Percentiles rank a stretch among this genome's conserved stretches.
Conservation (phyloP, 2,888 invertebrate genomes). For the Theretra japonica region DNA sequence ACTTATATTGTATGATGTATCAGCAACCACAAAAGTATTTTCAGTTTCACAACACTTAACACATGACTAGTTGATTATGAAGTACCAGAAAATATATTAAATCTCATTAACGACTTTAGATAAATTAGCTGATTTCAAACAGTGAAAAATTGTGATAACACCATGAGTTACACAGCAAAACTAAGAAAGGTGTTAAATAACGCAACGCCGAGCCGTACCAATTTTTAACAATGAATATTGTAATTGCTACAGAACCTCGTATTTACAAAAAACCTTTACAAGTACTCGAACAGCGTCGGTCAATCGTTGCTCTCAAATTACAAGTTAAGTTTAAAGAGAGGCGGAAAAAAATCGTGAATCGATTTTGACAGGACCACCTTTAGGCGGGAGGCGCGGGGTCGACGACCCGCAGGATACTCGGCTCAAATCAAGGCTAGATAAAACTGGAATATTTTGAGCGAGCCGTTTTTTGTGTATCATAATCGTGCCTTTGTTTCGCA, state of each 20-base stretch:
- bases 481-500: conserved; percentile 20
- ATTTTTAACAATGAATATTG: too few species aligned
- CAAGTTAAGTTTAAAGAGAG: conserved; percentile 57
- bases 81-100: too few species aligned
- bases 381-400: conserved; percentile 48
- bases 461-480: conserved; percentile 21
- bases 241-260: neutral
- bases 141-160: too few species aligned
- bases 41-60: too few species aligned
- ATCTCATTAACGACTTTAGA: too few species aligned
- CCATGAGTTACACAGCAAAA: too few species aligned
- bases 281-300: neutral
- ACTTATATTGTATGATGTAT: too few species aligned
- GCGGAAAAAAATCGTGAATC: conserved; percentile 57
- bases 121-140: too few species aligned
- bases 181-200: too few species aligned
- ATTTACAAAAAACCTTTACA: conserved; percentile 6
- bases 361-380: conserved; percentile 58
- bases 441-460: conserved; percentile 26
- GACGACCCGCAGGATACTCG: conserved; percentile 46
- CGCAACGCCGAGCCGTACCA: too few species aligned
- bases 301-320: conserved; percentile 19
- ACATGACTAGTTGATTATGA: too few species aligned
- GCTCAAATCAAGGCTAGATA: conserved; percentile 36
- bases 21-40: too few species aligned